Conservation (phyloP, 2,113 vertebrate species). For the Pseudopodoces humilis region DNA sequence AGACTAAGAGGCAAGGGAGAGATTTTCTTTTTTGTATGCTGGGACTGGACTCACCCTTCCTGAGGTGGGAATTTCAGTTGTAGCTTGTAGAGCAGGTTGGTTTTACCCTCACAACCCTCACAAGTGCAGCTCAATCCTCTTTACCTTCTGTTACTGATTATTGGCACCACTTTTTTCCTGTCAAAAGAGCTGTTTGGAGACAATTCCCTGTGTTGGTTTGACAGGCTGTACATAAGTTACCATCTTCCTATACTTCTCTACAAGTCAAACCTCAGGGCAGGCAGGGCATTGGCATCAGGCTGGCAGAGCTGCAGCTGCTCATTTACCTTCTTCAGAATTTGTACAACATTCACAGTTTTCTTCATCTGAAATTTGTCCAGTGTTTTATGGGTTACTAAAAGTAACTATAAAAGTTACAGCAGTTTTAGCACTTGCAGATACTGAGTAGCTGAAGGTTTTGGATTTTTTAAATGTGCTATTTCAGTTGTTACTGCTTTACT, state of each 20-base stretch:
- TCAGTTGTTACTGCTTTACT: conserved; percentile 34
- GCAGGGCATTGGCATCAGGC: neutral
- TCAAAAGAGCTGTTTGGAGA: neutral
- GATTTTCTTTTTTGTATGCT: neutral
- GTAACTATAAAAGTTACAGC: conserved; percentile 1
- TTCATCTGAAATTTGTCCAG: neutral
- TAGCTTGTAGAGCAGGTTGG: rapidly evolving
- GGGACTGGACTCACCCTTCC: neutral
- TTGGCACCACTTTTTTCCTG: neutral
- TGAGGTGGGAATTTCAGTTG: neutral
- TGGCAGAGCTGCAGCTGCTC: neutral
- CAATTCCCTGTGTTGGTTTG: neutral
- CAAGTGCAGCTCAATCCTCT: neutral
- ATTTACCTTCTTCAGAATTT: neutral
- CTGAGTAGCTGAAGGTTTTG: neutral
- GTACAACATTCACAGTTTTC: neutral
- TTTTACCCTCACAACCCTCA: neutral
- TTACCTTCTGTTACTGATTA: neutral
- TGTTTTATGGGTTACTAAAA: conserved; percentile 31
- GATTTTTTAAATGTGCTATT: neutral
- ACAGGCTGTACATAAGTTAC: neutral
- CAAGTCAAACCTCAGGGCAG: neutral
- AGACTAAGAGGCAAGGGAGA: neutral
- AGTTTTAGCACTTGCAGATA: neutral
- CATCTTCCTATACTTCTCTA: neutral